A percentile compares a stretch with the other conserved stretches of the same genome.
phyloP scores from a whole-genome alignment of 2,888 invertebrate species.

The Dasypolia templi region DNA sequence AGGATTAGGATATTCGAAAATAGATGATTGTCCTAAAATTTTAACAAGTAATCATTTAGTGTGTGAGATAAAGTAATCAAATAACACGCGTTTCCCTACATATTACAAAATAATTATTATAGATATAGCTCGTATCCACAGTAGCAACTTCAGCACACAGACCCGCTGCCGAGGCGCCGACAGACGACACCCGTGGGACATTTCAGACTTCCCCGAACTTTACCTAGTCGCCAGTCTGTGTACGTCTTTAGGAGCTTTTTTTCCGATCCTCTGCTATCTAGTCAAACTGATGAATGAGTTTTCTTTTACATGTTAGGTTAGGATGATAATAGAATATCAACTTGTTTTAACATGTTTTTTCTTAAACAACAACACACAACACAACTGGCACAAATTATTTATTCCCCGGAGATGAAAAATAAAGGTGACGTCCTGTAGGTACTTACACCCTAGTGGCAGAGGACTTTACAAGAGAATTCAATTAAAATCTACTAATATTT shows the following conservation, averaged over 20 bases:
- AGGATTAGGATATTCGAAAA: too few species aligned
- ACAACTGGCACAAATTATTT: too few species aligned
- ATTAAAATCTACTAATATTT: too few species aligned
- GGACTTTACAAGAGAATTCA: background rate
- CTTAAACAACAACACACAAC: too few species aligned
- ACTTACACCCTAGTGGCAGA: background rate
- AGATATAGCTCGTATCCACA: slow-evolving; percentile 22
- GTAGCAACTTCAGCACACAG: slow-evolving; percentile 22
- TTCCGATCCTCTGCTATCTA: slow-evolving; percentile 48
- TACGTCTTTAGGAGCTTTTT: slow-evolving; percentile 58
- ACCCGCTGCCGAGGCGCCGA: slow-evolving; percentile 65
- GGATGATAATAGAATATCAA: background rate
- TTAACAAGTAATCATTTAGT: too few species aligned
- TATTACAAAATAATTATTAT: slow-evolving; percentile 41
- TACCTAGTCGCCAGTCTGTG: slow-evolving; percentile 29
- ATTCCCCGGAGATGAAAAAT: background rate
- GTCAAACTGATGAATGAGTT: slow-evolving; percentile 14
- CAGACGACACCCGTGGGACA: slow-evolving; percentile 81
- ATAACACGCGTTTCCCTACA: background rate
- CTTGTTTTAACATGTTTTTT: too few species aligned
- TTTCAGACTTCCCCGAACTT: slow-evolving; percentile 63
- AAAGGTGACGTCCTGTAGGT: background rate
- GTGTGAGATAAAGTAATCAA: too few species aligned
- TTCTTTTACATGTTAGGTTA: slow-evolving; percentile 14
- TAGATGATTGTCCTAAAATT: too few species aligned